Evolutionary conservation across 2,888 invertebrate genomes (phyloP), one percentile per base, ranked within the genome.

Genomic region (Oligia latruncula): DNA sequence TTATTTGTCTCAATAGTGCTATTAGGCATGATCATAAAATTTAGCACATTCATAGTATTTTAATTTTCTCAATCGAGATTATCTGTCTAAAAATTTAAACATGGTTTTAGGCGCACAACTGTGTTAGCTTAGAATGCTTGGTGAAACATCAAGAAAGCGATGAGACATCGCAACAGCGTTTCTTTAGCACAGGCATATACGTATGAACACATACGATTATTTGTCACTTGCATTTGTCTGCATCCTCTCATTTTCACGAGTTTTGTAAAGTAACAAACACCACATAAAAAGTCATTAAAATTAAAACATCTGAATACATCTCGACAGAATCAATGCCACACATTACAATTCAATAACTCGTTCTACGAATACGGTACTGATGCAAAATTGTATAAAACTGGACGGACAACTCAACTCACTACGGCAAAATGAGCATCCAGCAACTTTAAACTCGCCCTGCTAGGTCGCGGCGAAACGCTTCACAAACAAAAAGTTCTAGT

Each of bases 321-420:
- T 84, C 74, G 82, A 78, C 72, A 82, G 80, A 82, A 80, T 73
- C 76, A 82, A 83, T 71, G 81, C 77, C 82, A 86, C 79, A 90
- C 88, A 84, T 90, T 89, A 87, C 75, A 89, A 90, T 90, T 88
- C 90, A 90, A 91, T 87, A 84, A 90, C 86, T 91, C 89, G 84
- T 90, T 88, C 90, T 91, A 91, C 87, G 84, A 89, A 88, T 89
- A 92, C 89, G 86, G 91, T 91, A 92, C 91, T 93, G 93, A 92
- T 95, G 95, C 94, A 95, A 95, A 94, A 94, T 92, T 95, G 94
- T 96, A 96, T 94, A 96, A 96, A 96, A 96, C 93, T 97, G 96
- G 96, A 97, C 96, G 96, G 96, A 96, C 93, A 96, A 96, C 96
- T 96, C 96, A 96, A 96, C 96, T 96, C 96, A 95, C 95, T 95